Conservation (phyloP, 2,888 invertebrate species). For the Xestia rhomboidea region DNA sequence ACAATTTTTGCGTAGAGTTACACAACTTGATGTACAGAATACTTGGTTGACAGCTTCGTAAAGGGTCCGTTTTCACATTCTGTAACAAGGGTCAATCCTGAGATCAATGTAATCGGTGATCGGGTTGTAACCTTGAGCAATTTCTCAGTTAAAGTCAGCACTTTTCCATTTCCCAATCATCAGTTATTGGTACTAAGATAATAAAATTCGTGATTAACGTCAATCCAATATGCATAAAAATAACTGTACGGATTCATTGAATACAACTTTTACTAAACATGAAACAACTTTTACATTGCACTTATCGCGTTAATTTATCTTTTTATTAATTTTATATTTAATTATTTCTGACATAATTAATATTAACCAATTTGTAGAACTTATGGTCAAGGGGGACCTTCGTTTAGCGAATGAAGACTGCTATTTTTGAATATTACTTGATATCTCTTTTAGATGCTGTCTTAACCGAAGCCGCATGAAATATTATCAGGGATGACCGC, state of each 20-base stretch:
- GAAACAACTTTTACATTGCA: constrained; percentile 47
- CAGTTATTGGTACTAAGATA: neutral
- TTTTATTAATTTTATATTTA: constrained; percentile 1
- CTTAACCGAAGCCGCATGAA: too few species aligned
- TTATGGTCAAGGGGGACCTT: too few species aligned
- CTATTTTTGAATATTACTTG: too few species aligned
- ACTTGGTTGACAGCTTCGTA: too few species aligned
- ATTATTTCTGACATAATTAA: constrained; percentile 2
- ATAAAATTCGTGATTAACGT: constrained; percentile 1
- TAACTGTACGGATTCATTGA: constrained; percentile 28
- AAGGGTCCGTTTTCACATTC: too few species aligned
- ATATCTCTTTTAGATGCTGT: neutral
- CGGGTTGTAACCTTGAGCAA: neutral
- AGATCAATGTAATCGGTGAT: neutral
- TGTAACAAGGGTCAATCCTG: neutral
- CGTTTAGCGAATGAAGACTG: too few species aligned
- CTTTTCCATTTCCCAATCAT: neutral
- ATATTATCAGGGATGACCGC: too few species aligned
- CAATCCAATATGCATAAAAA: constrained; percentile 9
- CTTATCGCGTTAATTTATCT: constrained; percentile 30
- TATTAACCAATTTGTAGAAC: neutral
- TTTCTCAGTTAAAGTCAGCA: neutral
- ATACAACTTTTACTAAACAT: constrained; percentile 48
- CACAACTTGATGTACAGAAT: too few species aligned
- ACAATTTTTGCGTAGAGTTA: too few species aligned